phyloP scores from a whole-genome alignment of 1,140 invertebrate genomes.

The Rhysida immarginata region DNA sequence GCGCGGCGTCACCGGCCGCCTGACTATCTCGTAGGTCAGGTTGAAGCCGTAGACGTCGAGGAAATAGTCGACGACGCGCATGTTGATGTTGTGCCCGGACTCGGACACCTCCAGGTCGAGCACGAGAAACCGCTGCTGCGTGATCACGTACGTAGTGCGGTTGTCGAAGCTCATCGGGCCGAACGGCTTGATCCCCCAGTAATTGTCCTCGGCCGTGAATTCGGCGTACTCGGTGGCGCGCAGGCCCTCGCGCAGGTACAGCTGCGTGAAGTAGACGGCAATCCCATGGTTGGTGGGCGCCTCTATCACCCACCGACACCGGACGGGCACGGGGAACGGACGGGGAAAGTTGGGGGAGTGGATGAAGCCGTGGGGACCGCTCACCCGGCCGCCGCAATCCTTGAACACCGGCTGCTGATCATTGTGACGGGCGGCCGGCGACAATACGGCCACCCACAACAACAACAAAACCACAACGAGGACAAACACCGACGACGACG shows the following conservation, averaged over 20 bases:
- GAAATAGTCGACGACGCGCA: constrained; percentile 59
- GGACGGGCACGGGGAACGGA: constrained; percentile 58
- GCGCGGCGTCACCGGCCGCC: constrained; percentile 30
- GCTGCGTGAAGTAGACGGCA: constrained; percentile 70
- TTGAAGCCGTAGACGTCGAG: constrained; percentile 82
- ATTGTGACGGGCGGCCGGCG: no score
- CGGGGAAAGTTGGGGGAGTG: constrained; percentile 67
- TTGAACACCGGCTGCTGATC: constrained; percentile 1
- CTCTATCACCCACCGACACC: constrained; percentile 72
- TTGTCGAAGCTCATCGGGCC: constrained; percentile 29
- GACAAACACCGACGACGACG: no score
- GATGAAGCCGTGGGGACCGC: constrained; percentile 39
- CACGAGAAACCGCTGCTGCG: constrained; percentile 55
- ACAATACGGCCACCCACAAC: no score
- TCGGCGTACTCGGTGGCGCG: constrained; percentile 61
- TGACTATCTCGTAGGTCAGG: constrained; percentile 67
- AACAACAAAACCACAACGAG: no score
- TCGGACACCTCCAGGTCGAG: constrained; percentile 54
- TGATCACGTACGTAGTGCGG: constrained; percentile 30
- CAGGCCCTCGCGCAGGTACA: constrained; percentile 63
- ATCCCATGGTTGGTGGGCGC: constrained; percentile 42
- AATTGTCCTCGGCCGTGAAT: constrained; percentile 18
- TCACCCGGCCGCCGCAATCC: constrained; percentile 1
- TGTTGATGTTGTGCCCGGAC: constrained; percentile 63
- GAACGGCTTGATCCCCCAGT: constrained; percentile 21